Conservation (phyloP, 2,113 vertebrate species). For the Zapornia atra region DNA sequence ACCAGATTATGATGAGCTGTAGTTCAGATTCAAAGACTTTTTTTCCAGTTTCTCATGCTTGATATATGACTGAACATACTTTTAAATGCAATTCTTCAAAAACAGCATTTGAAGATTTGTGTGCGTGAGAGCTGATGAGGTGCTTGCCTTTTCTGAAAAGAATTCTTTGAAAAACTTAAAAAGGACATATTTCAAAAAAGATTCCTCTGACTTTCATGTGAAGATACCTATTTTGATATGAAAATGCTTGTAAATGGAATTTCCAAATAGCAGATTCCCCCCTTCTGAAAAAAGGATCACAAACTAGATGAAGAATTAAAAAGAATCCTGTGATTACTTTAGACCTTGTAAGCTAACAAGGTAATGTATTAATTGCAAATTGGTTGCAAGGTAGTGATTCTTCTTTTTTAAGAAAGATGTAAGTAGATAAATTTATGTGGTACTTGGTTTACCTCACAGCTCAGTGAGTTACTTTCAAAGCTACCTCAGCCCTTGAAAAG, state of each 20-base stretch:
- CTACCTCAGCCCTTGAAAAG: not conserved
- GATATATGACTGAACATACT: constrained; percentile 66
- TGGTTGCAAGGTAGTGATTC: not conserved
- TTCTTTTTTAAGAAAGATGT: not conserved
- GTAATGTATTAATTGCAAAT: constrained; percentile 13
- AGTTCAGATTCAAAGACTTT: constrained; percentile 71
- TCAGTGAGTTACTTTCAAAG: constrained; percentile 32
- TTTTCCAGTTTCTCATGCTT: constrained; percentile 47
- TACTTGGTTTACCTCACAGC: not conserved
- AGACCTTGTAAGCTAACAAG: not conserved
- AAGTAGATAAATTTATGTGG: not conserved
- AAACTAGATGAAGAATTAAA: not conserved
- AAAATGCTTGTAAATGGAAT: constrained; percentile 52
- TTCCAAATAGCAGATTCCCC: not conserved
- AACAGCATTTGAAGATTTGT: constrained; percentile 66
- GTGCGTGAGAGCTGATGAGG: constrained; percentile 59
- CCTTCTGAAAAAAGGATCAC: not conserved
- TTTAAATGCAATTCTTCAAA: constrained; percentile 75
- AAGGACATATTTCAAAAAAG: constrained; percentile 43
- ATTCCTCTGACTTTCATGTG: constrained; percentile 43
- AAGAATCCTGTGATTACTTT: not conserved
- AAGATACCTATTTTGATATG: constrained; percentile 62
- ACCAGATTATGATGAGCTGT: constrained; percentile 73
- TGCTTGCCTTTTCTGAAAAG: constrained; percentile 66
- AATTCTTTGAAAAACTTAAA: constrained; percentile 72